Evolutionary conservation across 2,113 vertebrate species (phyloP).

Genomic region (Sapajus apella): DNA sequence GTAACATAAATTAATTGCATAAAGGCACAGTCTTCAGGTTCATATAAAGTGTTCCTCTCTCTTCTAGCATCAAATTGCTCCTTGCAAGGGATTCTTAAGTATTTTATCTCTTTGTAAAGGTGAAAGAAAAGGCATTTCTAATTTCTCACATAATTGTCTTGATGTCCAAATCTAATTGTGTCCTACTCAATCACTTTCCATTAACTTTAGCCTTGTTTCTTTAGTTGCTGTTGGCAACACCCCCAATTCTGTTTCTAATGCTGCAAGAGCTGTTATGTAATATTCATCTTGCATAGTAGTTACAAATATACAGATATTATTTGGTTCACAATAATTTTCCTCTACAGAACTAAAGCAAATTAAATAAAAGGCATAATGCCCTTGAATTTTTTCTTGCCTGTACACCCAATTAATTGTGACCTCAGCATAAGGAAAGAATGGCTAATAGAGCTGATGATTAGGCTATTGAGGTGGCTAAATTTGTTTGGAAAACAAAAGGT

Average conservation of each 20-base stretch:
- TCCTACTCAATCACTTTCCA: background rate
- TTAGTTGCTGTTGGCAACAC: background rate
- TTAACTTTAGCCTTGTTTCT: background rate
- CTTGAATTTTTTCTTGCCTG: background rate
- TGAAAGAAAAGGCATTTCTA: background rate
- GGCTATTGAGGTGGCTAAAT: background rate
- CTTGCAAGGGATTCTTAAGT: background rate
- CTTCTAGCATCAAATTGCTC: background rate
- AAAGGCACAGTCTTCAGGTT: background rate
- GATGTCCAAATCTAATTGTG: background rate
- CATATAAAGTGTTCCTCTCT: background rate
- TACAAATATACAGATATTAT: background rate
- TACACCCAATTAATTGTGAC: background rate
- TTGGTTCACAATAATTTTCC: conserved; percentile 11
- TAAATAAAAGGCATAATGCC: background rate
- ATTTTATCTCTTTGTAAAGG: background rate
- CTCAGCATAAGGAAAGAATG: background rate
- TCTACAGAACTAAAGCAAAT: conserved; percentile 32
- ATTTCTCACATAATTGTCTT: background rate
- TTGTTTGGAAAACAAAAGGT: conserved; percentile 30
- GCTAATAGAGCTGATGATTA: background rate
- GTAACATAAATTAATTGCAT: background rate
- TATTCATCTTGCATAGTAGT: background rate
- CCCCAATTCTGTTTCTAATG: background rate
- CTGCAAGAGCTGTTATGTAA: background rate